Base-by-base conservation (phyloP, 2,113 vertebrate species). In the Tenebrosternarchus preto region DNA sequence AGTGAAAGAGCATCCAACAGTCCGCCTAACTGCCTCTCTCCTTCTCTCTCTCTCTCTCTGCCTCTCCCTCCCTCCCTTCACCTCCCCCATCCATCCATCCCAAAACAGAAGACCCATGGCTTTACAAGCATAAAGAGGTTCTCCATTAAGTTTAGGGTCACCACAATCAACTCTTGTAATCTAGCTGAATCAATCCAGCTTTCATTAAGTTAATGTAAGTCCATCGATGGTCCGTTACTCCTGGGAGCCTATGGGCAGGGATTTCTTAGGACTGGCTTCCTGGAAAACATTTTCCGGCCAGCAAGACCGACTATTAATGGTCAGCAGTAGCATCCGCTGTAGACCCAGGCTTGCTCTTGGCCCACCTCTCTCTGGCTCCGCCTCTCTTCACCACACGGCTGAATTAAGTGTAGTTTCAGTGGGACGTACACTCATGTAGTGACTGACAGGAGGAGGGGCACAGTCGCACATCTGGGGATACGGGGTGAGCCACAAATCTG, bases 141-240 rank as follows among this genome's bases (percentile, higher is more conserved):
- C 80, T 84, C 73, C 83, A 86, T 86, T 90, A 90, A 60, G 57
- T 86, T 86, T 82, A 66, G 82, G 88, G 86, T 89, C 86, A 86
- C 87, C 85, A 83, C 81, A 86, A 87, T 86, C 85, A 86, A 70
- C 81, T 82, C 82, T 77, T 79, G 85, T 76, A 83, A 83, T 87
- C 82, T 77, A 53, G 31, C 74, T 43, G 78, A 85, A 88, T 88
- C 86, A 87, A 88, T 88, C 80, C 82, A 79, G 80, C 78, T 88
- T 88, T 88, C 75, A 88, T 88, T 89, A 85, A 84, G 84, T 86
- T 88, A 88, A 89, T 89, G 87, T 39, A 85, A 81, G 85, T 85
- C 84, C 84, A 86, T 86, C 81, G 82, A 85, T 70, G 77, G 76
- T 71, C 81, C 79, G 86, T 87, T 88, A 87, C 82, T 87, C 87